These are phyloP conservation scores for Melanerpes formicivorus DNA, from an alignment of 2,113 vertebrate genomes.

Conservation along the genomic window DNA sequence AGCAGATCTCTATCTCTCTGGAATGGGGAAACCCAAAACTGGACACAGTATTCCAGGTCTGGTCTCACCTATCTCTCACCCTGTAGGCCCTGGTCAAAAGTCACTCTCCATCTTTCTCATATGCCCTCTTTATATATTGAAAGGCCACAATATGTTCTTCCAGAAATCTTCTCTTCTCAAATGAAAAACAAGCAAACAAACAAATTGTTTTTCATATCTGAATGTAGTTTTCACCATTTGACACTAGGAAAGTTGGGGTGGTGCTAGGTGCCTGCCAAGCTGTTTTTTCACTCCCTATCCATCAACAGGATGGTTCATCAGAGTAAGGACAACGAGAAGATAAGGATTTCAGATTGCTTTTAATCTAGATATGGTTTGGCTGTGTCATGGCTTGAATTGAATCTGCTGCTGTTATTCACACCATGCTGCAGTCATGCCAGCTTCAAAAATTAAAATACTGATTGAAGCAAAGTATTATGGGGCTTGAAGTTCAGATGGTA, in stretches of 20 bases:
- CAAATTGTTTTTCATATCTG: neutral
- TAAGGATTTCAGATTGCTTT: neutral
- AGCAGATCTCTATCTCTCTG: no score
- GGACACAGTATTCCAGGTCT: no score
- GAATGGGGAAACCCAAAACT: no score
- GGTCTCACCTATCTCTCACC: no score
- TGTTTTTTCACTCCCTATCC: neutral
- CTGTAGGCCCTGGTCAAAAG: no score
- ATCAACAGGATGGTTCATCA: neutral
- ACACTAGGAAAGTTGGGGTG: neutral
- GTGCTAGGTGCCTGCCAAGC: neutral
- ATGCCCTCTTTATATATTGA: no score
- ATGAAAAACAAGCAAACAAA: neutral
- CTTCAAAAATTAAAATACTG: no score
- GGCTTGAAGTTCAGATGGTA: no score
- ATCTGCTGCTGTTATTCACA: no score
- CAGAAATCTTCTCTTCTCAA: neutral
- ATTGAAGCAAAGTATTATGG: no score
- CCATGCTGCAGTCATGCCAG: no score
- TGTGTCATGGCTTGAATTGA: no score
- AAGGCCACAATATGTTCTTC: neutral
- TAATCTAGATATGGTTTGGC: neutral
- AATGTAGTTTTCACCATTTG: neutral
- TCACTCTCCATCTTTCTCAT: neutral
- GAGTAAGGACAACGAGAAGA: neutral